Percentiles rank a stretch among this genome's conserved stretches.
Evolutionary conservation across 2,888 invertebrate species (phyloP).

Genomic region (Anaspis maculata): DNA sequence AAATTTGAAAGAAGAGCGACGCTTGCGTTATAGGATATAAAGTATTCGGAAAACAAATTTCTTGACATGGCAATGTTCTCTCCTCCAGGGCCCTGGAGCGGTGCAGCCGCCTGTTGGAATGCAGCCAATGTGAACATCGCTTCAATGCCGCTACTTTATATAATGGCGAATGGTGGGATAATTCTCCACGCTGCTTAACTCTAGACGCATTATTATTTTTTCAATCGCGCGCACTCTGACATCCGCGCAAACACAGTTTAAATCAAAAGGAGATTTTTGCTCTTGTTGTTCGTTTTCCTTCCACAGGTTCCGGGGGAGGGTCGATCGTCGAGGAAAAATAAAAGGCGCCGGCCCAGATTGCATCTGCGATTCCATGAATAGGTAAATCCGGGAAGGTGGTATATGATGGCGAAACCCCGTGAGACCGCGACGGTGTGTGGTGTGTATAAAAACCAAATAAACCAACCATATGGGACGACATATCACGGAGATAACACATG

Average conservation of each 20-base stretch:
- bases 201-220: slow-evolving; percentile 23
- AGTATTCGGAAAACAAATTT: slow-evolving; percentile 11
- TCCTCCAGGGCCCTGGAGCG: slow-evolving; percentile 19
- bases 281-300: too few relatives aligned
- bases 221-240: slow-evolving; percentile 6
- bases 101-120: slow-evolving; percentile 37
- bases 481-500: slow-evolving; percentile 28
- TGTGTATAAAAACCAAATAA: slow-evolving; percentile 37
- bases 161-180: slow-evolving; percentile 28
- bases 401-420: slow-evolving; percentile 26
- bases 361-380: slow-evolving; percentile 36
- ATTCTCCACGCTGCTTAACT: slow-evolving; percentile 28
- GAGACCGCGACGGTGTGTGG: slow-evolving; percentile 30
- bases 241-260: too few relatives aligned
- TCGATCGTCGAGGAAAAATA: slow-evolving; percentile 5
- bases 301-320: slow-evolving; percentile 3
- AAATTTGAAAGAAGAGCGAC: slow-evolving; percentile 7
- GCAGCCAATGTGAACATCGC: slow-evolving; percentile 35
- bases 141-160: slow-evolving; percentile 29
- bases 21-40: slow-evolving; percentile 10
- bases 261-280: too few relatives aligned
- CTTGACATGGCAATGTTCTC: slow-evolving; percentile 14
- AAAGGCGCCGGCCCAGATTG: slow-evolving; percentile 10
- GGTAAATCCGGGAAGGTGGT: slow-evolving; percentile 33
- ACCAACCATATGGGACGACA: slow-evolving; percentile 35